Conservation (phyloP, 1,140 invertebrate species). For the Polypedilum vanderplanki region DNA sequence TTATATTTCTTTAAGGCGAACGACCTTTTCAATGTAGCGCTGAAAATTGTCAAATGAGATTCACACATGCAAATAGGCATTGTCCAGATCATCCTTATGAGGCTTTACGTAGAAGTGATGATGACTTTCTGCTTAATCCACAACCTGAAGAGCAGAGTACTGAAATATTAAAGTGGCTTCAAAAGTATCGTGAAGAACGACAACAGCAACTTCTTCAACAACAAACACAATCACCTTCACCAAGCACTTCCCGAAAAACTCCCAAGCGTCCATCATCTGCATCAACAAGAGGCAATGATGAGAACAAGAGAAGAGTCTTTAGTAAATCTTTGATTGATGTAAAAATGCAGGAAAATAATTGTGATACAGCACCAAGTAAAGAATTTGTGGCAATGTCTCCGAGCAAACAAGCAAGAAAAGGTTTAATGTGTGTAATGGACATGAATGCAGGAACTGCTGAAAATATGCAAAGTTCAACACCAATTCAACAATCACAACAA, state of each 20-base stretch:
- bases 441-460: slow-evolving; percentile 29
- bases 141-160: slow-evolving; percentile 45
- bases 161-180: slow-evolving; percentile 45
- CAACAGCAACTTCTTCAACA: slow-evolving; percentile 30
- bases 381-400: slow-evolving; percentile 31
- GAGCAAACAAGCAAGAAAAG: slow-evolving; percentile 35
- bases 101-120: slow-evolving; percentile 50
- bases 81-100: slow-evolving; percentile 60
- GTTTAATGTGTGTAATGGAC: slow-evolving; percentile 35
- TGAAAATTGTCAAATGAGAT: slow-evolving; percentile 58
- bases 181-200: slow-evolving; percentile 40
- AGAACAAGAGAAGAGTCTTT: slow-evolving; percentile 5
- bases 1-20: slow-evolving; percentile 43
- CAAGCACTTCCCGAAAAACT: slow-evolving; percentile 8
- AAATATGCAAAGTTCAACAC: slow-evolving; percentile 10
- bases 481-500: slow-evolving; percentile 15
- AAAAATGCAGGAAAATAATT: slow-evolving; percentile 6
- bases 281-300: not conserved
- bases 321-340: slow-evolving; percentile 13
- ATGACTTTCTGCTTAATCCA: slow-evolving; percentile 49
- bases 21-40: slow-evolving; percentile 71
- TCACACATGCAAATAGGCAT: slow-evolving; percentile 75
- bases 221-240: not conserved
- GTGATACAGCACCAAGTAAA: not conserved
- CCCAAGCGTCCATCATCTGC: slow-evolving; percentile 28